Evolutionary conservation across 2,888 invertebrate species (phyloP).

Genomic region (Oeneis ivallda): DNA sequence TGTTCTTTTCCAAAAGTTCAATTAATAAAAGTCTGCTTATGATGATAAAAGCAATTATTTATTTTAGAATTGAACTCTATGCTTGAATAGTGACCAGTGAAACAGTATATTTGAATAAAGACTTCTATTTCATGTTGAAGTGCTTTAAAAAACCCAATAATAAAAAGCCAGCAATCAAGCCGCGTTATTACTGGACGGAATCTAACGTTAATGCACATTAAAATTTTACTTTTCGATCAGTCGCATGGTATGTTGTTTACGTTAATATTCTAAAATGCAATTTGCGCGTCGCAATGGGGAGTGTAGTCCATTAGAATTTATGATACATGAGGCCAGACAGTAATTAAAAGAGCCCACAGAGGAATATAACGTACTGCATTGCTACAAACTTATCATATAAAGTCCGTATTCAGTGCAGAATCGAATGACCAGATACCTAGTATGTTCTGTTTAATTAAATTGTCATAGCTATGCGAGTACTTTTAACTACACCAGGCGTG

Average conservation of each 20-base stretch:
- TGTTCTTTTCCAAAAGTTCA: too few relatives aligned
- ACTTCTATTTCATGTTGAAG: too few relatives aligned
- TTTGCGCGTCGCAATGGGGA: conserved; percentile 53
- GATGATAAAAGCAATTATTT: too few relatives aligned
- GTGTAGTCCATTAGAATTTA: conserved; percentile 74
- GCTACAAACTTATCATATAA: conserved; percentile 54
- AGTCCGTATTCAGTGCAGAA: conserved; percentile 42
- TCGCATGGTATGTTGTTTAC: conserved; percentile 44
- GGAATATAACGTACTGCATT: conserved; percentile 63
- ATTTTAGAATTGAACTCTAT: too few relatives aligned
- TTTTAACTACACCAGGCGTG: too few relatives aligned
- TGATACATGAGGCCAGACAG: conserved; percentile 69
- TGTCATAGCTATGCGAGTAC: too few relatives aligned
- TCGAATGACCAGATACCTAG: conserved; percentile 45
- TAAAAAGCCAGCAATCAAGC: conserved; percentile 23
- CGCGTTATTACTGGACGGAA: conserved; percentile 11
- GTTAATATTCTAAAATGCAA: conserved; percentile 70
- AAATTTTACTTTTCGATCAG: conserved; percentile 39
- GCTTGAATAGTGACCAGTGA: too few relatives aligned
- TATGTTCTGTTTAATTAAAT: conserved; percentile 46
- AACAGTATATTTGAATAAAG: too few relatives aligned
- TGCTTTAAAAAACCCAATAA: conserved; percentile 1
- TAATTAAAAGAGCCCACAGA: conserved; percentile 75
- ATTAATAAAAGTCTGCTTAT: too few relatives aligned
- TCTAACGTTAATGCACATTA: conserved; percentile 29